Conservation (phyloP, 2,888 invertebrate species). For the Lymantria monacha region DNA sequence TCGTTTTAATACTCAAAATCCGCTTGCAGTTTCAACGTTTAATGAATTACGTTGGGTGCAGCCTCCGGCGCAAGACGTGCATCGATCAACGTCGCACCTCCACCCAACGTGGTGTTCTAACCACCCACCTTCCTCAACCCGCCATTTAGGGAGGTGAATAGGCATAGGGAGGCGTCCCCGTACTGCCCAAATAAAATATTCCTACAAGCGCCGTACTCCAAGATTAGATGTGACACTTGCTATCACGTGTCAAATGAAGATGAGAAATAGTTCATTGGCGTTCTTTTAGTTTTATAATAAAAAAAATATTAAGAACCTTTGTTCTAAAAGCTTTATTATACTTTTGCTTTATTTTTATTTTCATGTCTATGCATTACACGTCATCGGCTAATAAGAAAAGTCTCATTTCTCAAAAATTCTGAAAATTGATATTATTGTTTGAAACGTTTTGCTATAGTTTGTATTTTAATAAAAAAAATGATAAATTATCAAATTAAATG, state of each 20-base stretch:
- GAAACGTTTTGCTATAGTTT: too few relatives aligned
- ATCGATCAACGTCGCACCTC: slow-evolving; percentile 84
- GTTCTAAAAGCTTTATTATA: neutral
- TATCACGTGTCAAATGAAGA: slow-evolving; percentile 49
- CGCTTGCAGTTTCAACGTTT: slow-evolving; percentile 81
- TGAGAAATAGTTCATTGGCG: slow-evolving; percentile 16
- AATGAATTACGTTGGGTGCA: slow-evolving; percentile 82
- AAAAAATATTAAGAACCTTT: slow-evolving; percentile 1
- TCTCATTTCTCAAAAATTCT: too few relatives aligned
- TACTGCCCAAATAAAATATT: slow-evolving; percentile 81
- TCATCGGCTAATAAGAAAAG: too few relatives aligned
- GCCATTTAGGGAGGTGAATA: slow-evolving; percentile 43
- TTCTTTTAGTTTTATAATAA: neutral
- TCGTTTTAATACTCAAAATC: slow-evolving; percentile 82
- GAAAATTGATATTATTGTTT: too few relatives aligned
- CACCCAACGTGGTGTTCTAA: slow-evolving; percentile 33
- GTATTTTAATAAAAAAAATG: too few relatives aligned
- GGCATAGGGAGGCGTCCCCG: slow-evolving; percentile 66
- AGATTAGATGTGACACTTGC: slow-evolving; percentile 63
- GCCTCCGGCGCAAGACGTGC: slow-evolving; percentile 84
- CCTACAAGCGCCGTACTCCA: slow-evolving; percentile 58
- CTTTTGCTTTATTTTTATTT: too few relatives aligned
- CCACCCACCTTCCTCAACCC: slow-evolving; percentile 39
- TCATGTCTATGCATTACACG: too few relatives aligned
- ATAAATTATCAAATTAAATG: too few relatives aligned